Base-by-base conservation (phyloP, 2,888 invertebrate species). In the Sipha maydis region DNA sequence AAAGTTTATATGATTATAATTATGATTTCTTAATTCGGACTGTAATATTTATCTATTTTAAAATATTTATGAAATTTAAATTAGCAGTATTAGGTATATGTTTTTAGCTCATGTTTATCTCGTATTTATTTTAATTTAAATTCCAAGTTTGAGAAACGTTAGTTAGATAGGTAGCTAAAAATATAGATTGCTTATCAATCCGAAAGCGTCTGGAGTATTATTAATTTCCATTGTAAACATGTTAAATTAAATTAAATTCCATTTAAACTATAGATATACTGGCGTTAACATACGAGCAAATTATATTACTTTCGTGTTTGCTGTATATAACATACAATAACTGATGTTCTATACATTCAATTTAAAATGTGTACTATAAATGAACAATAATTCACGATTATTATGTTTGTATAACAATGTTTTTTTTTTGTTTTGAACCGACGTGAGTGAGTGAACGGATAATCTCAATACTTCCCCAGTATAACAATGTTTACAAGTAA, bases 201-300 rank as follows among this genome's bases (percentile, higher is more conserved):
- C 9, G 17, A 73, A 73, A 73, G 25, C 82, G 54, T 83, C 71
- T 83, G 34, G 8, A 31, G 25, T 78, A 9, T 21, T 21, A 21
- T 19, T n/a, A n/a, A 11, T 4, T 7, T 77, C 78, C 19, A 83
- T 83, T 83, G 83, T 83, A 25, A 34, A 54, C 34, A 4, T 21
- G 48, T 54, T 54, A 73, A 73, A 71, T 31, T 31, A 54, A 83
- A 73, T 48, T 21, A 54, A 54, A 83, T 83, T 83, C 83, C 73
- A 83, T 83, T 83, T 83, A 54, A 73, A 73, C 31, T 34, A 14
- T 54, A 34, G n/a, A 21, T n/a, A 71, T 71, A 71, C 54, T 48
- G 83, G 31, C 71, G 69, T 82, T 71, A 71, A 71, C 69, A 71
- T 21, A 71, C 28, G 21, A 31, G 48, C 48, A 82, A 82, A 82